Evolutionary conservation across 2,113 vertebrate genomes (phyloP).

Genomic region (Aphyosemion australe): DNA sequence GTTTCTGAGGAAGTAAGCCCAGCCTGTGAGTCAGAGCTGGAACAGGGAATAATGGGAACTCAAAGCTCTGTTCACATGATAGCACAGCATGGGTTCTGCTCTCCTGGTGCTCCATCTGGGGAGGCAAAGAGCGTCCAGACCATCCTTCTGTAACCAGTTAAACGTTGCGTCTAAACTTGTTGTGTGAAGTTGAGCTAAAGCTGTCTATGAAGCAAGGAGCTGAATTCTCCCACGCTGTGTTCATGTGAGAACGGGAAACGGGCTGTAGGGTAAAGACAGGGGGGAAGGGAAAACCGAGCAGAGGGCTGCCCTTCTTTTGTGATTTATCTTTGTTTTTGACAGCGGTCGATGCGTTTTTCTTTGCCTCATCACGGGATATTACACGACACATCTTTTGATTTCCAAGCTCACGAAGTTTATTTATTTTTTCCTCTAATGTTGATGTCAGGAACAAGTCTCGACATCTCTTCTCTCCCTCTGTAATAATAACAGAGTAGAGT

Average conservation of each 20-base stretch:
- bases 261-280: slow-evolving; percentile 33
- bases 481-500: slow-evolving; percentile 53
- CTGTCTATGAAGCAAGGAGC: slow-evolving; percentile 26
- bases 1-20: slow-evolving; percentile 44
- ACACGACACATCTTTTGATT: slow-evolving; percentile 19
- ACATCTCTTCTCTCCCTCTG: slow-evolving; percentile 37
- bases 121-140: slow-evolving; percentile 1
- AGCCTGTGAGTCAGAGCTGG: slow-evolving; percentile 65
- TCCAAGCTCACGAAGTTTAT: slow-evolving; percentile 18
- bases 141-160: slow-evolving; percentile 32
- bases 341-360: slow-evolving; percentile 30
- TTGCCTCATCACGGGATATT: slow-evolving; percentile 7
- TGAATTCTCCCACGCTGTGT: slow-evolving; percentile 55
- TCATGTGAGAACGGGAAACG: slow-evolving; percentile 65
- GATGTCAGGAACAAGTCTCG: slow-evolving; percentile 27
- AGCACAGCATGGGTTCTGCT: slow-evolving; percentile 20
- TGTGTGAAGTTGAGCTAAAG: slow-evolving; percentile 37
- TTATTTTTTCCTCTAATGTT: slow-evolving; percentile 30
- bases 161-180: slow-evolving; percentile 20
- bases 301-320: slow-evolving; percentile 38
- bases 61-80: slow-evolving; percentile 36
- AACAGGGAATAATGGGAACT: slow-evolving; percentile 32
- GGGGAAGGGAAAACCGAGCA: slow-evolving; percentile 4
- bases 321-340: slow-evolving; percentile 43
- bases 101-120: slow-evolving; percentile 10